Conservation (phyloP, 2,113 vertebrate species). For the Tylochromis polylepis region DNA sequence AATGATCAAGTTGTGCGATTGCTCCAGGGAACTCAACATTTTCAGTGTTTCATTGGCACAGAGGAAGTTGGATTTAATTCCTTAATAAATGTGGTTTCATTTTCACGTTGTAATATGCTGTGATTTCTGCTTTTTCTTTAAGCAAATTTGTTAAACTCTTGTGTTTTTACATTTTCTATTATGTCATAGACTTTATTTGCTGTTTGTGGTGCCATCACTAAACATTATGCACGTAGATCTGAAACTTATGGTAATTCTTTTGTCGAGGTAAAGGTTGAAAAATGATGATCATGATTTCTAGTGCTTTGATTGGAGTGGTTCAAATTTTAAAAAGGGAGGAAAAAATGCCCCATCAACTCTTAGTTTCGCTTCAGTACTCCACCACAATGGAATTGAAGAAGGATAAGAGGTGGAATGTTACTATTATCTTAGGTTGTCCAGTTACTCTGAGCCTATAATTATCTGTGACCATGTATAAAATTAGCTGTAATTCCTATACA, state of each 20-base stretch:
- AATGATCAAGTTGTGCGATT: slow-evolving; percentile 25
- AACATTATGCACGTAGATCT: no score
- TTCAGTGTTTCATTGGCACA: slow-evolving; percentile 33
- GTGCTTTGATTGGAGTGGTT: background rate
- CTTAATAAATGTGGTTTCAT: slow-evolving; percentile 54
- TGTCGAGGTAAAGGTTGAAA: background rate
- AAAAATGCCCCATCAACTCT: background rate
- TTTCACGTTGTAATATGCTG: slow-evolving; percentile 37
- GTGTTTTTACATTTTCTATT: background rate
- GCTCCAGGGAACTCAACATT: background rate
- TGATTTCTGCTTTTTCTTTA: slow-evolving; percentile 21
- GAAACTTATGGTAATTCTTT: no score
- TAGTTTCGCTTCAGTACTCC: background rate
- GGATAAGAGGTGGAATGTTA: background rate
- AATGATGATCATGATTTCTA: background rate
- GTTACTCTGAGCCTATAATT: background rate
- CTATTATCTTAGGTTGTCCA: background rate
- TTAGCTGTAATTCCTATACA: background rate
- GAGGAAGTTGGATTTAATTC: slow-evolving; percentile 25
- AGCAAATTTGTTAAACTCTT: slow-evolving; percentile 32
- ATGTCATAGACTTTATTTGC: background rate
- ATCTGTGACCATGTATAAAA: background rate
- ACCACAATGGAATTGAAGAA: background rate
- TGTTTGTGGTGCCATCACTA: no score
- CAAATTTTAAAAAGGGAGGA: background rate